Evolutionary conservation across 2,113 vertebrate species (phyloP), one percentile per base, ranked within the genome.

Genomic region (Caranx melampygus): DNA sequence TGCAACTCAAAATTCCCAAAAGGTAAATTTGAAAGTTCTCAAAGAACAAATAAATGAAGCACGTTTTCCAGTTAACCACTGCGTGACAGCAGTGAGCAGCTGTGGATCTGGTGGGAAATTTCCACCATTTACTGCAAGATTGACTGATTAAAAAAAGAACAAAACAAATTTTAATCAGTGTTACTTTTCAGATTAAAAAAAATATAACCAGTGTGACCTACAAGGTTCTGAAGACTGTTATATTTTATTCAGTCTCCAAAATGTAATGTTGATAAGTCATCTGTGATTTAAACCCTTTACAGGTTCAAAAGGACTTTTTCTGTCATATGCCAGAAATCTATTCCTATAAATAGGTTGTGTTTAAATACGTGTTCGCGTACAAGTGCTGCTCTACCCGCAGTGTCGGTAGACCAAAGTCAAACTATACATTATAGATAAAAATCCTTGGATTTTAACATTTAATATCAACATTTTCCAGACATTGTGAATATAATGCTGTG

Each of bases 251-350:
- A 73, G 62, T 76, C 71, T 75, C 45, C 34, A 76, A 58, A 72
- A 51, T 52, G 59, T 21, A 54, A 60, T 34, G 31, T 21, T 35
- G n/a, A 26, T 60, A 35, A 80, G 60, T 77, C 21, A 37, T 73
- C 49, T 60, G 55, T 60, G 64, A 82, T 45, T 55, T 1, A 85
- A 91, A 86, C 74, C 84, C 78, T 78, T 87, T 31, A 81, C 55
- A 83, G 79, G 83, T 88, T 82, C 21, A 86, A 83, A 77, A 68
- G 33, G 51, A 59, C 21, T 68, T 83, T 81, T 88, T 85, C 84
- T 90, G 88, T 84, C 88, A 88, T 9, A 79, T 81, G 83, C 83
- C 80, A 89, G 74, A 81, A 72, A 72, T 74, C 74, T 72, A 47
- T 45, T 81, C 64, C 81, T 79, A 69, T 81, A 90, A 88, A 90